Base-by-base conservation (phyloP, 2,113 vertebrate species). In the Silurus meridionalis region DNA sequence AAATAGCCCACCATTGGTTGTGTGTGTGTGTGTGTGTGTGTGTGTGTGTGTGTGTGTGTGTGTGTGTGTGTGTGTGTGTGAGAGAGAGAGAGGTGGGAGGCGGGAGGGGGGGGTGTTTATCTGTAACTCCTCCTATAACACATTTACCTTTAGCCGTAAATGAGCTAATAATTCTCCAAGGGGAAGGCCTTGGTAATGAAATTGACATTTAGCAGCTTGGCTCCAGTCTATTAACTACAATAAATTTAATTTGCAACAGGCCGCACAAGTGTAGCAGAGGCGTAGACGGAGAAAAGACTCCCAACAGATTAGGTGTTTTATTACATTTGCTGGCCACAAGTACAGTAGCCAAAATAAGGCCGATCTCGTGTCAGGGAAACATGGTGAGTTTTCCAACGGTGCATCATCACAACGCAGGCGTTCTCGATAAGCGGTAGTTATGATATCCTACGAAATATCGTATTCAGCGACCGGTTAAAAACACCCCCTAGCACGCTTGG, bases 181-280 rank as follows among this genome's bases (percentile, higher is more conserved):
- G 94, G 94, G 93, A 94, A 94, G 92, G 94, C 91, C 94, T 94
- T 94, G 93, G 93, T 95, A 94, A 95, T 94, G 93, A 95, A 95
- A 94, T 94, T 95, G 95, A 95, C 95, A 94, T 95, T 95, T 94
- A 95, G 92, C 92, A 94, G 93, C 94, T 93, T 92, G 92, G 93
- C 91, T 94, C 93, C 94, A 95, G 93, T 95, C 94, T 95, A 95
- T 95, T 95, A 96, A 95, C 94, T 95, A 94, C 94, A 94, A 93
- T 95, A 94, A 93, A 95, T 95, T 94, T 93, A 94, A 95, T 95
- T 96, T 95, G 92, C 93, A 89, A 90, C 93, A 94, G 93, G 93
- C 91, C 37, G 92, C 91, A 94, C 92, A 94, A 94, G 94, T 94
- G 93, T 89, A 88, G 91, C 84, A 19, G 83, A 37, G 61, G 78